Base-by-base conservation (phyloP, 1,140 invertebrate genomes). In the Pseudomyrmex gracilis region DNA sequence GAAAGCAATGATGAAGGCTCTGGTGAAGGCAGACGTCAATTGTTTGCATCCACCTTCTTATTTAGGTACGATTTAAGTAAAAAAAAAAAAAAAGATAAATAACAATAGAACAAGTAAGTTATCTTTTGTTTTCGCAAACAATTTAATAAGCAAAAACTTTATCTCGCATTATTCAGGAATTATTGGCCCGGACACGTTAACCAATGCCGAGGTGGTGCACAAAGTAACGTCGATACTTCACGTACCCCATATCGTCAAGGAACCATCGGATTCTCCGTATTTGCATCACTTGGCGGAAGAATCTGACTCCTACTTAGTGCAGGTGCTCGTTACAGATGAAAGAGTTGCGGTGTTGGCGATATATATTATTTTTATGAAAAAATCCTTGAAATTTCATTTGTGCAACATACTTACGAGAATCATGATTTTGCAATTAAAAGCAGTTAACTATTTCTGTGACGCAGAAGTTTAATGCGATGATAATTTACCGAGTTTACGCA, bases 201-300 rank as follows among this genome's bases (percentile, higher is more conserved):
- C 87, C 8, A 92, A 93, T 71, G 90, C 91, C 57, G 92, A 94
- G 83, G 93, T 91, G 4, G 92, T 94, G 49, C 92, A 93, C 53
- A 94, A 93, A 87, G 90, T 95, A 20, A 94, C 93, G 34, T 93
- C 92, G 45, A 90, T 94, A 22, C 80, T 94, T 2, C 93, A 93
- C 53, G 89, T 94, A n/a, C 93, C 93, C 47, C 94, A 94, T 34
- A 90, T 94, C 51, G 87, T 94, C n/a, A 91, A 84, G 83, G 91
- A 89, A 87, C n/a, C 82, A 71, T 91, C 91, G 76, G 90, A 85
- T 85, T 90, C 92, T 17, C 92, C 94, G 2, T 93, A 92, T 74
- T 83, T 93, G 71, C 92, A 93, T 85, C 68, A 90, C 77, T 86
- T 94, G 49, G 60, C 68, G n/a, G 91, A 91, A 83, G 93, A 94